These are phyloP conservation scores for Eretmochelys imbricata DNA, from an alignment of 2,113 vertebrate species.

Conservation along the genomic window DNA sequence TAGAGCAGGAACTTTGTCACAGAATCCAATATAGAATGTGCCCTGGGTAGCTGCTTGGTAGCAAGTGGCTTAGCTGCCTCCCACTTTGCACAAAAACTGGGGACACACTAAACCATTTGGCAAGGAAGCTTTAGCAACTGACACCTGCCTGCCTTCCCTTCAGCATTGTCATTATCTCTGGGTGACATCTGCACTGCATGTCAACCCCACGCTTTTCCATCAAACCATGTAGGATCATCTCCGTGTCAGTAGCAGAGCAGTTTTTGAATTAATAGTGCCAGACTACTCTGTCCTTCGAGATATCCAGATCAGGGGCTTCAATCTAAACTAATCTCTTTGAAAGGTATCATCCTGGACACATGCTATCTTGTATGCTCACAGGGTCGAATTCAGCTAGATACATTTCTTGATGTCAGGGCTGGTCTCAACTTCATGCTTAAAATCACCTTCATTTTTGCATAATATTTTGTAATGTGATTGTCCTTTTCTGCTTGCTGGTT, in stretches of 20 bases:
- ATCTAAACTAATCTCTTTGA: neutral
- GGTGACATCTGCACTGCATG: rapidly evolving
- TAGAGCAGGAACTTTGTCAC: no score
- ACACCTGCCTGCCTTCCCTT: neutral
- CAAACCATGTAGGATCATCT: neutral
- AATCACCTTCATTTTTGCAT: neutral
- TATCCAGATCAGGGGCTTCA: neutral
- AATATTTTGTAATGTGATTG: neutral
- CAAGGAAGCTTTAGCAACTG: neutral
- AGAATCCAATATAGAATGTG: neutral
- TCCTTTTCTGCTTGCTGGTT: neutral
- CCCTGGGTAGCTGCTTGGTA: neutral
- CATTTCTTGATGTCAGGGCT: rapidly evolving
- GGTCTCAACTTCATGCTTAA: neutral
- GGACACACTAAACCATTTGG: rapidly evolving
- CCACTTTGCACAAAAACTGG: neutral
- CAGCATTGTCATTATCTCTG: rapidly evolving
- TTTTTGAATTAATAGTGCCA: neutral
- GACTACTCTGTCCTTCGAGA: neutral
- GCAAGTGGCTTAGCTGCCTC: neutral
- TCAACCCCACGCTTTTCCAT: neutral
- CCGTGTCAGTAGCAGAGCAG: neutral
- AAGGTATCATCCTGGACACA: neutral
- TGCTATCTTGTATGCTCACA: neutral
- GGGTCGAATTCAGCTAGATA: neutral